Conservation (phyloP, 2,113 vertebrate genomes). For the Macquaria australasica region DNA sequence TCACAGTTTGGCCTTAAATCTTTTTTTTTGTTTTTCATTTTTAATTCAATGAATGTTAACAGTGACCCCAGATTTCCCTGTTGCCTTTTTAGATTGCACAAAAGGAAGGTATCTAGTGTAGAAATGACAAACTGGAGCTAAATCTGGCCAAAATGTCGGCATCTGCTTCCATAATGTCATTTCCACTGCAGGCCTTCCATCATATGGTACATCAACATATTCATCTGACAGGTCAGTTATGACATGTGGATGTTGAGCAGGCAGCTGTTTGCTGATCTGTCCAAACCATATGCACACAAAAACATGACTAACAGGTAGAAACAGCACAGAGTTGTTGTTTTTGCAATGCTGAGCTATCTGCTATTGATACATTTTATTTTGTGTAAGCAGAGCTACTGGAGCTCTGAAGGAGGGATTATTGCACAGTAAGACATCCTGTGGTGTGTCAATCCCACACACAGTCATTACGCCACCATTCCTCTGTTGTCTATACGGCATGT, state of each 20-base stretch:
- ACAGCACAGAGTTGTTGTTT: background rate
- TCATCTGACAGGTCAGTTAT: background rate
- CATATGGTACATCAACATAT: background rate
- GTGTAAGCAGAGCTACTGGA: background rate
- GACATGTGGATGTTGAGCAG: background rate
- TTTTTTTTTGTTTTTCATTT: background rate
- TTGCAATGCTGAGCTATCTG: background rate
- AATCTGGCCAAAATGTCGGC: background rate
- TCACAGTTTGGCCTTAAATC: background rate
- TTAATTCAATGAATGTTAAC: background rate
- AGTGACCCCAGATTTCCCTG: background rate
- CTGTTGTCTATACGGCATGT: background rate
- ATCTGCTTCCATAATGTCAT: background rate
- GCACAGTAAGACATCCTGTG: background rate
- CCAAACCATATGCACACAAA: background rate
- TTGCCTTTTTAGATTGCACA: background rate
- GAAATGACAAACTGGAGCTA: background rate
- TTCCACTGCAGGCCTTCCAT: background rate
- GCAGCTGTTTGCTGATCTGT: conserved; percentile 23
- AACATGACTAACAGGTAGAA: conserved; percentile 1
- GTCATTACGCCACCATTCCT: background rate
- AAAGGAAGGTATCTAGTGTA: background rate
- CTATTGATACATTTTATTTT: background rate
- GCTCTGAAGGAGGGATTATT: background rate
- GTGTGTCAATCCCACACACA: background rate